Evolutionary conservation across 2,888 invertebrate species (phyloP).

Genomic region (Meganola albula): DNA sequence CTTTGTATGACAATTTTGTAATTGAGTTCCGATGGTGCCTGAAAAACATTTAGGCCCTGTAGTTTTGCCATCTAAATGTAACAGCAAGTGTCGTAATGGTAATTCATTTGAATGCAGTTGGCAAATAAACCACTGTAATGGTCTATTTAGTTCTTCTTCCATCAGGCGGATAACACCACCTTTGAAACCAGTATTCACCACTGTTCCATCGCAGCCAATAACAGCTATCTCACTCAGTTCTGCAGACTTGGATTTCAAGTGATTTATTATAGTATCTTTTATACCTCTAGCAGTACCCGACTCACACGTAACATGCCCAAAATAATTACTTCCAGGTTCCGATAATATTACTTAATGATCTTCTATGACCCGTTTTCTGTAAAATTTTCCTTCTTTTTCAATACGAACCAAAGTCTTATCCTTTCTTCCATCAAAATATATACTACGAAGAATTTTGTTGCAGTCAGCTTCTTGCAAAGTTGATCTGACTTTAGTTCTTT

Average conservation of each 20-base stretch:
- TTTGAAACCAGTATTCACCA: not conserved
- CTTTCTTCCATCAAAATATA: conserved; percentile 12
- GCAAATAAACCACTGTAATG: conserved; percentile 3
- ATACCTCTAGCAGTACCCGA: not conserved
- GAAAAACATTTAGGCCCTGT: not conserved
- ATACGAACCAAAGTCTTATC: conserved; percentile 1
- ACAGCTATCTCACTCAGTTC: not conserved
- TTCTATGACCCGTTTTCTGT: not conserved
- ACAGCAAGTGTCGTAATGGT: not conserved
- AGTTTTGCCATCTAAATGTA: not conserved
- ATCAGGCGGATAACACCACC: not conserved
- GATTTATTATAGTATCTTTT: not conserved
- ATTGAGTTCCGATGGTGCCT: not conserved
- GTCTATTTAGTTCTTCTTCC: not conserved
- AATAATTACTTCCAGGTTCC: not conserved
- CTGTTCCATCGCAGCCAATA: conserved; percentile 1
- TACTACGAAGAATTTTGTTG: not conserved
- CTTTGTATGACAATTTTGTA: not conserved
- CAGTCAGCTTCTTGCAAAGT: conserved; percentile 5
- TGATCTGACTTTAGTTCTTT: conserved; percentile 7
- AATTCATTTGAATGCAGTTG: not conserved
- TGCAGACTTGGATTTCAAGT: not conserved
- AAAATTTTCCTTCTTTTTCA: not conserved
- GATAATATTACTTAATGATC: conserved; percentile 1
- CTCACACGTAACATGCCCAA: not conserved